phyloP scores from a whole-genome alignment of 2,797 vertebrate genomes.

The Erethizon dorsatum region DNA sequence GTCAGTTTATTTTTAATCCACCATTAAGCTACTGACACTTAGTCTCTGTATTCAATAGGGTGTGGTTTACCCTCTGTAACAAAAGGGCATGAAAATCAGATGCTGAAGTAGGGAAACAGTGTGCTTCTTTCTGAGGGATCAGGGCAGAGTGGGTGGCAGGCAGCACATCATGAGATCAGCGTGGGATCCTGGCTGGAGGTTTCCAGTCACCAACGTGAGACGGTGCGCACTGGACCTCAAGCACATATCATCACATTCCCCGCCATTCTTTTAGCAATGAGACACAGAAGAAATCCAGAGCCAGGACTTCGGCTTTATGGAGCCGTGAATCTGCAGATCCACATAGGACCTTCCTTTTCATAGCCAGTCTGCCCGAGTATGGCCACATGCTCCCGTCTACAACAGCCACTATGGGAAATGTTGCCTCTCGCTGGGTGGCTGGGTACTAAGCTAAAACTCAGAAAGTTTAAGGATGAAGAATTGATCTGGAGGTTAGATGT shows the following conservation, averaged over 20 bases:
- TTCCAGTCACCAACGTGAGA: background rate
- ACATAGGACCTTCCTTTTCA: background rate
- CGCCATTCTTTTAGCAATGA: background rate
- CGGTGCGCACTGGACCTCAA: no score
- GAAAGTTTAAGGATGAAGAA: background rate
- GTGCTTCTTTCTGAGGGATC: background rate
- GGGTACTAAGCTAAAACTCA: background rate
- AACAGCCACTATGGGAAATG: background rate
- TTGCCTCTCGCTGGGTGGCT: background rate
- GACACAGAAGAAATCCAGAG: background rate
- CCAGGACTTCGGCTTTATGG: background rate
- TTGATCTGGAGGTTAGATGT: background rate
- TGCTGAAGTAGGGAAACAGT: background rate
- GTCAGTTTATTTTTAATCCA: slow-evolving; percentile 1
- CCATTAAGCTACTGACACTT: background rate
- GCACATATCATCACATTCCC: background rate
- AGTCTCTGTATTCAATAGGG: background rate
- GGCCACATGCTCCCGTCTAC: no score
- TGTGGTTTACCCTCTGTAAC: background rate
- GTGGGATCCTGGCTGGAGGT: background rate
- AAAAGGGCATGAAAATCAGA: background rate
- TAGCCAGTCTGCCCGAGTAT: background rate
- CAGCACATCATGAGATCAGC: background rate
- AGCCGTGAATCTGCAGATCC: background rate
- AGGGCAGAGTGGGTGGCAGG: no score